phyloP scores from a whole-genome alignment of 2,113 vertebrate genomes.

The Nipponia nippon region DNA sequence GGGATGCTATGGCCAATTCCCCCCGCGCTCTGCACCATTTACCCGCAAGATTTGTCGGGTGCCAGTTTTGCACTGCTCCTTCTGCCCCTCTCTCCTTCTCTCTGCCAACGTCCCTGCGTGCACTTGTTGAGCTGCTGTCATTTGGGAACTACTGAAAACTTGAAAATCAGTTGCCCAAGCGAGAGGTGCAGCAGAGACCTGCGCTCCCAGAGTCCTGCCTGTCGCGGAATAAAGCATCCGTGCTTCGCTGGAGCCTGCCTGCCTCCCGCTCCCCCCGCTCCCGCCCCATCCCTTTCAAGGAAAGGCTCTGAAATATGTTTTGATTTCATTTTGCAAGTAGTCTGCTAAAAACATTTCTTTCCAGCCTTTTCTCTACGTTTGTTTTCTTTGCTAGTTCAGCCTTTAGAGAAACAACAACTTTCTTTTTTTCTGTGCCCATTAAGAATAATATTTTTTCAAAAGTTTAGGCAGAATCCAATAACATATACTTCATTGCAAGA shows the following conservation, averaged over 20 bases:
- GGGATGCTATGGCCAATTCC: neutral
- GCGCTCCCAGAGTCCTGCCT: neutral
- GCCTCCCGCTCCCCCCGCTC: neutral
- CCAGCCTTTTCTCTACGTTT: conserved; percentile 12
- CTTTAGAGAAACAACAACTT: neutral
- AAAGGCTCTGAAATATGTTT: conserved; percentile 13
- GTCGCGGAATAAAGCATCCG: neutral
- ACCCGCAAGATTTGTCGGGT: neutral
- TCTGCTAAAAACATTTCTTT: conserved; percentile 12
- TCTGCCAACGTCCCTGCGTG: fast-evolving
- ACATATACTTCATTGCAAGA: neutral
- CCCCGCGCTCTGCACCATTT: neutral
- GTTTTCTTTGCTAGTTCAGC: conserved; percentile 29
- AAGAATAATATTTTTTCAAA: conserved; percentile 32
- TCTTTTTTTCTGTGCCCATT: neutral
- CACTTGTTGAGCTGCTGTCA: fast-evolving
- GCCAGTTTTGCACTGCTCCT: neutral
- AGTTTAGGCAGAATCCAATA: neutral
- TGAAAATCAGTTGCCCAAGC: neutral
- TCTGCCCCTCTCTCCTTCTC: neutral
- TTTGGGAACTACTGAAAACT: neutral
- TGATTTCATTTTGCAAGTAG: conserved; percentile 23
- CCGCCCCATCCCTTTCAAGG: neutral
- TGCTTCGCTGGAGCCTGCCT: neutral
- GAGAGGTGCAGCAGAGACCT: neutral